Evolutionary conservation across 2,113 vertebrate species (phyloP).

Genomic region (Scalopus aquaticus): DNA sequence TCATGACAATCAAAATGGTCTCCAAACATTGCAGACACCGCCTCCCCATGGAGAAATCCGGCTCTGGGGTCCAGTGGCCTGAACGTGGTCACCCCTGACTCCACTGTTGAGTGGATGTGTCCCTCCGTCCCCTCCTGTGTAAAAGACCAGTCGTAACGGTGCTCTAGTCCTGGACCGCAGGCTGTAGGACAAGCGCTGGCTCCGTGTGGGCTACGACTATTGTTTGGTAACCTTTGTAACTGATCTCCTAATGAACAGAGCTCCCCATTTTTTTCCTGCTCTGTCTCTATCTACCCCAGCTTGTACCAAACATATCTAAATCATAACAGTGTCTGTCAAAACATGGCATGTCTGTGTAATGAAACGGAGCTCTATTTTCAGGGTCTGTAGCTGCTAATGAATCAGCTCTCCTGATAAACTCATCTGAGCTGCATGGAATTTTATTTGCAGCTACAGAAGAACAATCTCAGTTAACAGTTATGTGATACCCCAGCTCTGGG

Average conservation of each 20-base stretch:
- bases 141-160: background rate
- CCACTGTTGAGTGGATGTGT: background rate
- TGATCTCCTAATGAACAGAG: background rate
- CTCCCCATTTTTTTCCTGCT: conserved; percentile 33
- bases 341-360: conserved; percentile 59
- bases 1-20: background rate
- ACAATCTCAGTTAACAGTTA: conserved; percentile 74
- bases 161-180: background rate
- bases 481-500: conserved; percentile 49
- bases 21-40: background rate
- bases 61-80: background rate
- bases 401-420: conserved; percentile 68
- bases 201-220: background rate
- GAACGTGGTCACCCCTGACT: background rate
- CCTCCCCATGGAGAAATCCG: background rate
- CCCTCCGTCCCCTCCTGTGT: background rate
- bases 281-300: background rate
- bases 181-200: background rate
- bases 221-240: background rate
- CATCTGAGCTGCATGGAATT: conserved; percentile 60
- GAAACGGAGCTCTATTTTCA: conserved; percentile 71
- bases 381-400: conserved; percentile 69
- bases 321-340: conserved; percentile 1
- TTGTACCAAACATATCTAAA: conserved; percentile 56
- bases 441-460: conserved; percentile 65